phyloP scores from a whole-genome alignment of 2,113 vertebrate species.

The Girardinichthys multiradiatus region DNA sequence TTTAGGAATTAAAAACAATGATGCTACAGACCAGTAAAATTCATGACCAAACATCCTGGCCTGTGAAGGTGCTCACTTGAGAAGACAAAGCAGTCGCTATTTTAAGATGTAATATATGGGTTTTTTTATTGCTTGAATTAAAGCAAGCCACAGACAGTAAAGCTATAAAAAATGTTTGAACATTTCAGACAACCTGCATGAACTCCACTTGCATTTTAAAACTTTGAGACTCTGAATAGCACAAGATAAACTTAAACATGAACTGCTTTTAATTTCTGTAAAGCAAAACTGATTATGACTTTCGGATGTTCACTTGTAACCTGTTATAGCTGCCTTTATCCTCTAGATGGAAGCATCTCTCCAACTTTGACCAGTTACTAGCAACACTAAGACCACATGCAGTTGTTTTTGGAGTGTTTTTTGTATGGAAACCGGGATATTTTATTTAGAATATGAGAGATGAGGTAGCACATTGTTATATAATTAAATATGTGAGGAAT shows the following conservation, averaged over 20 bases:
- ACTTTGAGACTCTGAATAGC: too few relatives aligned
- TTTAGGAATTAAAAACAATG: too few relatives aligned
- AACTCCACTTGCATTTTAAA: neutral
- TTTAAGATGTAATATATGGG: too few relatives aligned
- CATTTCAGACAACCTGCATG: neutral
- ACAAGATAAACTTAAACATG: too few relatives aligned
- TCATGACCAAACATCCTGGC: too few relatives aligned
- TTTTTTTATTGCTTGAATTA: neutral
- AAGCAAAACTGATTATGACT: too few relatives aligned
- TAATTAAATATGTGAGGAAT: neutral
- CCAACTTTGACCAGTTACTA: neutral
- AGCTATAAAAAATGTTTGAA: neutral
- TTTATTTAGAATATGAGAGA: neutral
- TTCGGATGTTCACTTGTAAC: neutral
- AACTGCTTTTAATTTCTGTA: too few relatives aligned
- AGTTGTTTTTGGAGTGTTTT: neutral
- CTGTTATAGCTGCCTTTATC: conserved; percentile 14
- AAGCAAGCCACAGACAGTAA: neutral
- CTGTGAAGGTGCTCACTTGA: too few relatives aligned
- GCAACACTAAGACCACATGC: neutral
- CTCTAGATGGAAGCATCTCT: conserved; percentile 66
- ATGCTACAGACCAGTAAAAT: too few relatives aligned
- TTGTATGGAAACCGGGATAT: neutral
- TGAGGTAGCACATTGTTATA: neutral
- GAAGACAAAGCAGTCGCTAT: too few relatives aligned